Evolutionary conservation across 1,140 invertebrate species (phyloP), one percentile per base, ranked within the genome.

Genomic region (Sinella curviseta): DNA sequence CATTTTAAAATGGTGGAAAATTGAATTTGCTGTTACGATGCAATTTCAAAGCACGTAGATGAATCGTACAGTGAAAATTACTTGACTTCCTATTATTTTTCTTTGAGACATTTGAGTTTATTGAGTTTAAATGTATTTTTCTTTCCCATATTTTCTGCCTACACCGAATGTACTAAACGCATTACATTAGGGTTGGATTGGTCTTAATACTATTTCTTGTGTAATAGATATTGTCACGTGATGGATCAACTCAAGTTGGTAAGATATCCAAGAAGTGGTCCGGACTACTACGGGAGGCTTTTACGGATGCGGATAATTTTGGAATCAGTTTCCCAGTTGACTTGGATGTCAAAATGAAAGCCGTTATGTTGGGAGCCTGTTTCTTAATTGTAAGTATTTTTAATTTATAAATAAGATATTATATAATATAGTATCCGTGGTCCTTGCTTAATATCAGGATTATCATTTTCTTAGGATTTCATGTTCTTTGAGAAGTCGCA

Each of bases 261-360:
- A 90, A 90, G 84, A 94, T 96, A 80, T 91, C 90, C 0, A 94
- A 94, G 84, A 90, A 93, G 83, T 94, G 93, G 92, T 89, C 91
- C 1, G 93, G 93, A 0, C 82, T 94, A 4, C 86, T 89, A 0
- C 88, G 90, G 31, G 93, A 94, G 87, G 85, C 90, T 1, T 93
- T 94, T 83, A 93, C 93, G 0, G 92, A 94, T 87, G 88, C 92
- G 0, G 92, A 94, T 85, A 90, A 92, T 83, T 95, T 95, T 86
- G 92, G 92, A 60, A 91, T 96, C 24, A 89, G 88, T 2, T 95
- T 95, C 86, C 94, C 94, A 0, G 87, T 92, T 84, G 93, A 95
- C 85, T 87, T 96, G 78, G 93, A 94, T 84, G 92, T 94, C 12
- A 91, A 91, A 82, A 92, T 94, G 85, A 96, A 96, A 85, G 93